Base-by-base conservation (phyloP, 2,888 invertebrate species). In the Ecliptopera silaceata region DNA sequence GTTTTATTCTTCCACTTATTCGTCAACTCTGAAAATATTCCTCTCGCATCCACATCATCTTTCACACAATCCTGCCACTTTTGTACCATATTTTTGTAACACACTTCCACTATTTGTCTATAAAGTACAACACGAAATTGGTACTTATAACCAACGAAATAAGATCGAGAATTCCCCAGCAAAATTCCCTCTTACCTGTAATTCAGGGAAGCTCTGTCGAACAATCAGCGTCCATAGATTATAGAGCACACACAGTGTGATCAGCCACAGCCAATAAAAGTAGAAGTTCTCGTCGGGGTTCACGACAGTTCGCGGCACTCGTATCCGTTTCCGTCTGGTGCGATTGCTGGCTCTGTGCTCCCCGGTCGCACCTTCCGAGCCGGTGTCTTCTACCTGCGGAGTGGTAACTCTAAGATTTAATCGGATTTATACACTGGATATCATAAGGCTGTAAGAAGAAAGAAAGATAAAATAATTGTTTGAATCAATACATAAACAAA, bases 201-300 rank as follows among this genome's bases (percentile, higher is more conserved):
- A 93, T 81, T 98, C 98, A 17, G 97, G 97, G 84, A 98, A 96
- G 80, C 98, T 98, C 86, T 98, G 97, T 51, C 98, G 93, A 41
- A 98, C 98, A 71, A 98, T 98, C 63, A 97, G 93, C 26, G 98
- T 97, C 98, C 98, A 98, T 68, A 98, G 93, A 89, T 98, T 98
- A 89, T 98, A 98, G 59, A 98, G 93, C 69, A 98, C 97, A 82
- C 97, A 97, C 65, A 95, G 84, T 44, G 98, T 97, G 70, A 98
- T 93, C 64, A 97, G 86, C 93, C 97, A 95, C 69, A 98, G 80
- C 98, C 98, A 98, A 86, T 97, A 96, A 91, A 98, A 98, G 92
- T 97, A 97, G 88, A 97, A 96, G 86, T 97, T 97, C 77, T 97
- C 97, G 88, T 98, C 98, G 0, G 98, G 98, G 87, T 98, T 98